These are phyloP conservation scores for Peucedramus taeniatus DNA, from an alignment of 2,113 vertebrate species.

Conservation along the genomic window DNA sequence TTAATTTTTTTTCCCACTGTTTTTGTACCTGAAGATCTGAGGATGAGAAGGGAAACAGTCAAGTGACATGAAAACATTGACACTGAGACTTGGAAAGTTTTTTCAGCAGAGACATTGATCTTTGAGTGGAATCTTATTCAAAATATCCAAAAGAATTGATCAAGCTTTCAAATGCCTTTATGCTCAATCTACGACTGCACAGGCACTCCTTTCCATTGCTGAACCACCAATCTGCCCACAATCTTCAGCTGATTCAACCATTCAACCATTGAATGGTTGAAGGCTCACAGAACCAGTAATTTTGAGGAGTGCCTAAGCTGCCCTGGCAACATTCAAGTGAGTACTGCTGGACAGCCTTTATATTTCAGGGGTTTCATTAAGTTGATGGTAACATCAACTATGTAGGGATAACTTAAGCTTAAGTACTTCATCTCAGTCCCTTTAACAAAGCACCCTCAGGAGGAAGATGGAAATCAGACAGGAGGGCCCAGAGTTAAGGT, in stretches of 20 bases:
- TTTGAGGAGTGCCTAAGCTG: background rate
- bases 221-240: background rate
- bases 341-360: background rate
- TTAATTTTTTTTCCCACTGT: accelerated
- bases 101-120: background rate
- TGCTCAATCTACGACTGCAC: accelerated
- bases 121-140: background rate
- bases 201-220: background rate
- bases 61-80: background rate
- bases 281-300: background rate
- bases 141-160: background rate
- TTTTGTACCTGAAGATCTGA: background rate
- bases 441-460: background rate
- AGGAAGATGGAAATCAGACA: background rate
- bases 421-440: background rate
- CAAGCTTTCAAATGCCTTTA: background rate
- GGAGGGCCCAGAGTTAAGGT: background rate
- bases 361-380: background rate
- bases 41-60: background rate
- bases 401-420: background rate
- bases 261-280: background rate
- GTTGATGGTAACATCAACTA: background rate
- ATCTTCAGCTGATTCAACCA: background rate
- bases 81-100: background rate
- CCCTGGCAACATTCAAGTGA: background rate